Base-by-base conservation (phyloP, 1,140 invertebrate species). In the Himalopsyche phryganea region DNA sequence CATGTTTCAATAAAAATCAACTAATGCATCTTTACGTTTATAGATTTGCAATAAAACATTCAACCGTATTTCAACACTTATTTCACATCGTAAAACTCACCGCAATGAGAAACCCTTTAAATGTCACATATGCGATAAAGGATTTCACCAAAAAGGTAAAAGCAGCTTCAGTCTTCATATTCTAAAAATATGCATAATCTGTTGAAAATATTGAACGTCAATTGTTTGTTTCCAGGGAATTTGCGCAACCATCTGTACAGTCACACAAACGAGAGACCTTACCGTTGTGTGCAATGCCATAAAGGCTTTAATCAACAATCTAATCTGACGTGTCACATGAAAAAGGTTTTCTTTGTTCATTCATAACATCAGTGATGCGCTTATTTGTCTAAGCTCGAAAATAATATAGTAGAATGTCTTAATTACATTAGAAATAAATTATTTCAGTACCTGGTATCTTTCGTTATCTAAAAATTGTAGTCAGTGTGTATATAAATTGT, bases 271-370 rank as follows among this genome's bases (percentile, higher is more conserved):
- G 89, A 89, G 66, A 79, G 89, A 23, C 89, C 89, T 0, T 91
- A 91, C 65, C 86, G 87, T 61, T 92, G 89, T 71, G 85, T 89
- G 60, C 75, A 87, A 11, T 92, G 89, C 68, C 74, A 82, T 40
- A 86, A 86, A 64, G 86, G 87, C 11, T 91, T 91, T 74, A 91
- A 90, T 66, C 89, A 91, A 69, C 90, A 89, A 78, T 91, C 89
- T 44, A 90, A 90, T 74, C 77, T 88, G 47, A 85, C 87, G 54
- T 88, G 86, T 69, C 87, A 89, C 67, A 87, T 87, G 70, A 79
- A 85, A 61, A 87, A 87, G 74, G 83, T 85, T 5, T 7, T 6
- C n/a, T n/a, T 35, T 35, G 6, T 35, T 6, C n/a, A 35, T 35
- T 35, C 6, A 7, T 7, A 35, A 35, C 6, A 35, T 35, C 6